Conservation (phyloP, 1,140 invertebrate species). For the Yoshiicerus persimilis region DNA sequence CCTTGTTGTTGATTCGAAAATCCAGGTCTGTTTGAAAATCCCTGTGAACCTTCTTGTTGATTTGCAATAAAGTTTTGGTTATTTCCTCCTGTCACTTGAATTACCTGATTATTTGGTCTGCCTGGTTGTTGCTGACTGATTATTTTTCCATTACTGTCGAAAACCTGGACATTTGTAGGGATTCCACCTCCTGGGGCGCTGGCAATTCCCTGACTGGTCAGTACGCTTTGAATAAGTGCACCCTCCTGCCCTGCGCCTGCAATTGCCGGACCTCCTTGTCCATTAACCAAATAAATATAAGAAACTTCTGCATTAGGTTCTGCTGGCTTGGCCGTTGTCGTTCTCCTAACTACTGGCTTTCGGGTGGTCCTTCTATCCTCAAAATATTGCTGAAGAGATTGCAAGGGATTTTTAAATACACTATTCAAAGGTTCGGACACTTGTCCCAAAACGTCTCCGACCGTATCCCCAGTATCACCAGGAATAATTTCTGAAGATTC, state of each 20-base stretch:
- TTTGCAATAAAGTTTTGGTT: too few species aligned
- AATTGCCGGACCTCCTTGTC: background rate
- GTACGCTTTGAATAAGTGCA: background rate
- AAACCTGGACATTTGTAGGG: background rate
- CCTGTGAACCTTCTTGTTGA: background rate
- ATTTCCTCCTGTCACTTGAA: too few species aligned
- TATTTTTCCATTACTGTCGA: background rate
- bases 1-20: background rate
- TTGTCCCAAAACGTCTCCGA: background rate
- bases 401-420: background rate
- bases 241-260: background rate
- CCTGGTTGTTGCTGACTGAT: background rate
- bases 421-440: background rate
- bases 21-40: background rate
- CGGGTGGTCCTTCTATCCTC: background rate
- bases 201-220: background rate
- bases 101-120: too few species aligned
- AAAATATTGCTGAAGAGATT: background rate
- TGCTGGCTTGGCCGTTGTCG: background rate
- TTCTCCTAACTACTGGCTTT: background rate
- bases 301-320: background rate
- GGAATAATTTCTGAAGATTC: background rate
- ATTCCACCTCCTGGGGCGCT: background rate
- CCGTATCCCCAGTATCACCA: background rate
- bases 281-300: background rate